phyloP scores from a whole-genome alignment of 92 coral and sea anemone species.

The Porites rus region DNA sequence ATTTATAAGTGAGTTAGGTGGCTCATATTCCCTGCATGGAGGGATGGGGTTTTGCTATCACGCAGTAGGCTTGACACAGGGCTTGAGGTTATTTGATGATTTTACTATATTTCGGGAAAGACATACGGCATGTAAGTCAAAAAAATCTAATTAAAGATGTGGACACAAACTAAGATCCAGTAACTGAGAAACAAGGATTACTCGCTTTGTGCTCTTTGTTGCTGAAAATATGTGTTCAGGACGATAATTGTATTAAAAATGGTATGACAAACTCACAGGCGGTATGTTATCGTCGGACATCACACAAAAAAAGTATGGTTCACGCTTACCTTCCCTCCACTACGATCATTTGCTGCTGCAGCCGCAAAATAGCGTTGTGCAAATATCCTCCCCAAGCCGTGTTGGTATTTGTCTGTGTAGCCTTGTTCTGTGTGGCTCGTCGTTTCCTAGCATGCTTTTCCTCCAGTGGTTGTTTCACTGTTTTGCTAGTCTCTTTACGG shows the following conservation, averaged over 20 bases:
- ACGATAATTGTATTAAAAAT: background rate
- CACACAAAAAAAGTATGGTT: background rate
- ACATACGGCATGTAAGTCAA: too few species aligned
- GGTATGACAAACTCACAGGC: background rate
- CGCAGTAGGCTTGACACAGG: too few species aligned
- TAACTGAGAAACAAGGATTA: too few species aligned
- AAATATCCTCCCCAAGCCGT: constrained; percentile 52
- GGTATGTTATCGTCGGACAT: background rate
- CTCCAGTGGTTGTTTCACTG: background rate
- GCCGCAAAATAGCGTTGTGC: constrained; percentile 48
- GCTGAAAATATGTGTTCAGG: background rate
- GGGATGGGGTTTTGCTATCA: too few species aligned
- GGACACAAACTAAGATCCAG: too few species aligned
- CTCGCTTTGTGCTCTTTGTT: too few species aligned
- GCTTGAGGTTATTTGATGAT: too few species aligned
- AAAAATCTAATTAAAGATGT: too few species aligned
- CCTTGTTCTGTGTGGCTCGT: background rate
- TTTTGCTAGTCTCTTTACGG: background rate
- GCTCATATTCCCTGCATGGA: too few species aligned
- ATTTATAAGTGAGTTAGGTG: too few species aligned
- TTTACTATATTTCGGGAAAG: too few species aligned
- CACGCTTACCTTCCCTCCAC: constrained; percentile 32
- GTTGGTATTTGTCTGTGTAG: background rate
- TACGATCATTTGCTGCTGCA: constrained; percentile 47
- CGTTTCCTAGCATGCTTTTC: constrained; percentile 22